A percentile compares a stretch with the other conserved stretches of the same genome.
Conservation (phyloP, 2,113 vertebrate species). For the Syngnathus floridae region DNA sequence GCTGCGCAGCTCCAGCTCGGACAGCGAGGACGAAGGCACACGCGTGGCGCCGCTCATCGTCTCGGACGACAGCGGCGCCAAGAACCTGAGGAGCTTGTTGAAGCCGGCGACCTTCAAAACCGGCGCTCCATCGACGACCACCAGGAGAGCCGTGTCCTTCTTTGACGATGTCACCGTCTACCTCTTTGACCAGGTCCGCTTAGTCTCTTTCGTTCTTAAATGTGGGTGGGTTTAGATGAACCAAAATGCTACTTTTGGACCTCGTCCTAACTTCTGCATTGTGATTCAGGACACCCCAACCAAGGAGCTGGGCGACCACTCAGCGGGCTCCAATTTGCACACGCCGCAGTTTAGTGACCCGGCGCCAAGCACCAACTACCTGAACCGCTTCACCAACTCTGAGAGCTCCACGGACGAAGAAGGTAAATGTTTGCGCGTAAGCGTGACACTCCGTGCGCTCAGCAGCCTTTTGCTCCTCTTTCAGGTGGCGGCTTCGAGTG, state of each 20-base stretch:
- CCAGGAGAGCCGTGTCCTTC: slow-evolving; percentile 82
- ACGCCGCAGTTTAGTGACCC: slow-evolving; percentile 69
- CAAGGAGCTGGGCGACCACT: slow-evolving; percentile 83
- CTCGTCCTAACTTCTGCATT: background rate
- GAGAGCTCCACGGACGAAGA: slow-evolving; percentile 98
- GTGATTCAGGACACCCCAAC: slow-evolving; percentile 86
- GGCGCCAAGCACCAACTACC: slow-evolving; percentile 61
- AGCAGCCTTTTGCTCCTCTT: background rate
- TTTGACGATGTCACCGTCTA: slow-evolving; percentile 96
- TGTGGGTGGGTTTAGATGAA: too few relatives aligned
- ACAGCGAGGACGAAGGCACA: slow-evolving; percentile 79
- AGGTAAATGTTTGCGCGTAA: slow-evolving; percentile 66
- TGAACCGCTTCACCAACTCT: slow-evolving; percentile 84
- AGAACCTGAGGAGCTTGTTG: slow-evolving; percentile 82
- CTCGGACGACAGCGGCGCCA: slow-evolving; percentile 73
- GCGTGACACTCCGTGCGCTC: background rate
- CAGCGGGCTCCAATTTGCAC: slow-evolving; percentile 67
- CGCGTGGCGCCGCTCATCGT: slow-evolving; percentile 81
- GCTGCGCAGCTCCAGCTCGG: slow-evolving; percentile 83
- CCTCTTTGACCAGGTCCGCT: slow-evolving; percentile 91
- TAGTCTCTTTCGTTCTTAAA: background rate
- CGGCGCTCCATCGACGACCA: slow-evolving; percentile 41
- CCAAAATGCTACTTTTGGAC: too few relatives aligned
- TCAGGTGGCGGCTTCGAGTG: slow-evolving; percentile 95
- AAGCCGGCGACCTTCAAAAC: slow-evolving; percentile 62